Conservation (phyloP, 2,113 vertebrate species). For the Heterochromis multidens region DNA sequence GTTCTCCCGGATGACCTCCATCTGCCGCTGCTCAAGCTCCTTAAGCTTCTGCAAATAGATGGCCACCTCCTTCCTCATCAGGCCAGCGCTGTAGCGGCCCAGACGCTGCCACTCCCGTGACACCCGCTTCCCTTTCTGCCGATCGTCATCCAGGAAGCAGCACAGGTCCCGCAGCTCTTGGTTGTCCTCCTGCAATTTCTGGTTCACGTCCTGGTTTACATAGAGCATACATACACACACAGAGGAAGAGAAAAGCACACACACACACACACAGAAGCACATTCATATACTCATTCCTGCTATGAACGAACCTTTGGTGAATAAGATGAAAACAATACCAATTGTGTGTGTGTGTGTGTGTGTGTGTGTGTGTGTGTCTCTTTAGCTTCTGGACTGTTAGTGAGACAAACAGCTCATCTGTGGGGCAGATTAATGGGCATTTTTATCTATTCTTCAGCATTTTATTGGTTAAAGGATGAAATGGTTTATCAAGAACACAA, state of each 20-base stretch:
- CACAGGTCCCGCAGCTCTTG: constrained; percentile 95
- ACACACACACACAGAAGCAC: constrained; percentile 20
- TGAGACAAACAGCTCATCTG: too few relatives aligned
- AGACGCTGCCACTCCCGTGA: constrained; percentile 96
- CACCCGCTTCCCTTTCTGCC: constrained; percentile 94
- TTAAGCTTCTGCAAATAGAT: constrained; percentile 93
- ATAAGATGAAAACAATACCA: background rate
- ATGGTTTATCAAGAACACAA: background rate
- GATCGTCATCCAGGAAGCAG: constrained; percentile 95
- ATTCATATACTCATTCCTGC: background rate
- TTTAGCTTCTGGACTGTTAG: background rate
- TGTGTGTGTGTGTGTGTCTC: background rate
- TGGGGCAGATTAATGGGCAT: background rate
- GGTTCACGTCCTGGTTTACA: constrained; percentile 88
- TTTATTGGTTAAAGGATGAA: background rate
- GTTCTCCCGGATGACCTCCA: constrained; percentile 91
- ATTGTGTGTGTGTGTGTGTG: too few relatives aligned
- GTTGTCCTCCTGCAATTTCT: constrained; percentile 97
- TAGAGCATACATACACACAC: background rate
- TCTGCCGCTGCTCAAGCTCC: constrained; percentile 89
- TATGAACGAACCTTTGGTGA: background rate
- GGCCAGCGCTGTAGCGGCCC: constrained; percentile 87
- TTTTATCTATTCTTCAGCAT: background rate
- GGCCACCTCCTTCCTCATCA: constrained; percentile 94
- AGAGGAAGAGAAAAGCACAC: background rate